These are phyloP conservation scores for Drosophila robusta DNA, from an alignment of 2,888 invertebrate genomes.

Conservation along the genomic window DNA sequence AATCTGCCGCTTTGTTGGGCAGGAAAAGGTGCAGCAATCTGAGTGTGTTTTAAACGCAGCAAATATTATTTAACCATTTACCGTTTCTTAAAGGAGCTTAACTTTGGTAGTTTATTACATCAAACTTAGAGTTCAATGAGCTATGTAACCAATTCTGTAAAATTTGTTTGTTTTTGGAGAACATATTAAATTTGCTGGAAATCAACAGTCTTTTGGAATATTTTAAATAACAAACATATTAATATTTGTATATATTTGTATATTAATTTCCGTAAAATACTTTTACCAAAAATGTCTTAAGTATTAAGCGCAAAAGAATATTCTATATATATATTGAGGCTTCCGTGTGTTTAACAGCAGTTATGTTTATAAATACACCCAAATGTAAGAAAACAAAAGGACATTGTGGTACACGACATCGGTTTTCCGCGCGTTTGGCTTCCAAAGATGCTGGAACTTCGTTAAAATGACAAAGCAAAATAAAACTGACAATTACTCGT, in stretches of 20 bases:
- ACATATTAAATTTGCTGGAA: no score
- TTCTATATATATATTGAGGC: not conserved
- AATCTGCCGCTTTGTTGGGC: slow-evolving; percentile 24
- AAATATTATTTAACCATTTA: slow-evolving; percentile 24
- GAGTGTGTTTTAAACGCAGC: slow-evolving; percentile 30
- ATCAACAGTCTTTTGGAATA: no score
- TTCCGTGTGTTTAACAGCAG: slow-evolving; percentile 34
- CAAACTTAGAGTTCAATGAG: not conserved
- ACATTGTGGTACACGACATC: slow-evolving; percentile 33
- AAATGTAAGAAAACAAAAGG: slow-evolving; percentile 48
- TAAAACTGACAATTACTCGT: slow-evolving; percentile 67
- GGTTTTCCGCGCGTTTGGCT: slow-evolving; percentile 63
- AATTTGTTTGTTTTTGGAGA: no score
- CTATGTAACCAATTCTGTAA: no score
- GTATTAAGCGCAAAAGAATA: not conserved
- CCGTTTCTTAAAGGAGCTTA: slow-evolving; percentile 10
- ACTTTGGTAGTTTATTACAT: not conserved
- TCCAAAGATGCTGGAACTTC: slow-evolving; percentile 50
- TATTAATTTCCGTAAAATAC: not conserved
- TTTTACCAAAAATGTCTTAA: not conserved
- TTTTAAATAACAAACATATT: no score
- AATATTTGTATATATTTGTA: not conserved
- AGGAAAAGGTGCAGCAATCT: slow-evolving; percentile 63
- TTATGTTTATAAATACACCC: slow-evolving; percentile 52
- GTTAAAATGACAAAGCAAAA: slow-evolving; percentile 71